Evolutionary conservation across 2,888 invertebrate genomes (phyloP).

Genomic region (Lampropteryx suffumata): DNA sequence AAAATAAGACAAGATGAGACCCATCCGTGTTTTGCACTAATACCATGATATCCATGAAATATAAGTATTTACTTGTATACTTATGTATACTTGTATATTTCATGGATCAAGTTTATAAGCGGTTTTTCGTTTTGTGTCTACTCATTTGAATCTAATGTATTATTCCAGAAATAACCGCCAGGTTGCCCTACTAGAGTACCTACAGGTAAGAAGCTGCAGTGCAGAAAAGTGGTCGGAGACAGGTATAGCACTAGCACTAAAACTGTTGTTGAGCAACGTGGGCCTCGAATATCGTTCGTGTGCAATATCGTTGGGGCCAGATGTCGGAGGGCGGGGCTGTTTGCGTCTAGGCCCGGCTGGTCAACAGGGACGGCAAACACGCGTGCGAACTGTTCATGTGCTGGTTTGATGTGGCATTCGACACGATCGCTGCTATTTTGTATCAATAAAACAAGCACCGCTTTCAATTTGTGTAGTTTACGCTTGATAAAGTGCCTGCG

Average conservation of each 20-base stretch:
- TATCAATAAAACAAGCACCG: conserved; percentile 45
- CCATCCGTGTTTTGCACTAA: too few species aligned
- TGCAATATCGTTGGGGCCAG: conserved; percentile 62
- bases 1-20: conserved; percentile 12
- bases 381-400: conserved; percentile 64
- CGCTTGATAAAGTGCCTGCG: conserved; percentile 27
- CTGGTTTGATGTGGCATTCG: conserved; percentile 31
- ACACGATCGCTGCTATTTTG: conserved; percentile 50
- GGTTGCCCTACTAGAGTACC: not conserved
- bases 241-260: conserved; percentile 49
- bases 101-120: too few species aligned
- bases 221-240: conserved; percentile 44
- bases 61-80: too few species aligned
- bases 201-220: conserved; percentile 15
- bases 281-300: conserved; percentile 60
- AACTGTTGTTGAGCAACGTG: conserved; percentile 54
- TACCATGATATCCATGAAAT: too few species aligned
- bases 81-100: too few species aligned
- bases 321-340: conserved; percentile 57
- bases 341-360: conserved; percentile 55
- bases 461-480: conserved; percentile 37
- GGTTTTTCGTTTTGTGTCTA: too few species aligned
- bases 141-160: too few species aligned
- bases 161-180: too few species aligned
- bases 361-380: conserved; percentile 66